Evolutionary conservation across 1,140 invertebrate species (phyloP), one percentile per base, ranked within the genome.

Genomic region (Neodiprion lecontei): DNA sequence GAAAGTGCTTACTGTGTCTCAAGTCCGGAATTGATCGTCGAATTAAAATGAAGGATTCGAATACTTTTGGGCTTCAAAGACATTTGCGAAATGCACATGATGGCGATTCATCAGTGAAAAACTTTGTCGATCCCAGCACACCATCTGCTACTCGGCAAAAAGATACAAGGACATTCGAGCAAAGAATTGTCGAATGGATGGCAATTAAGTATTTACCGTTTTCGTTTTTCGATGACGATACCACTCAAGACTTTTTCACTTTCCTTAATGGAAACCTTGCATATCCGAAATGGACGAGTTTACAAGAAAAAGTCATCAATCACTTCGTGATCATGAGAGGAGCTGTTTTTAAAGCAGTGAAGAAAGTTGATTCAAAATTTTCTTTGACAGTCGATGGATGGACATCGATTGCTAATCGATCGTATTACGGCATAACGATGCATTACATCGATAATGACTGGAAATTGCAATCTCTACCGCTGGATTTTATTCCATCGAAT

Each of bases 401-500:
- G 73, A 74, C 48, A 70, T 74, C 67, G 11, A 40, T 50, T 48
- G n/a, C 40, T 9, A 70, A 49, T 49, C 68, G 65, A 53, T 71
- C 69, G 4, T 75, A 71, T 66, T 75, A 71, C 23, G 67, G 67
- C 48, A 71, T 75, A 10, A 75, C 74, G 10, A 48, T 50, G 5
- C 74, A 75, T 48, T 75, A 49, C 21, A 71, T 75, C 21, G 69
- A 71, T 28, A 53, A 75, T 61, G 21, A 70, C 5, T 75, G 74
- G 74, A 61, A 49, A 7, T 78, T 28, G 17, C 17, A 21, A 21
- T 21, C 17, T 21, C 17, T 21, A 21, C 17, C 17, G 17, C 17
- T 21, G 17, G 73, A 78, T 74, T 77, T 76, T 73, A 28, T 78
- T 17, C 73, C 77, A 10, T 77, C 75, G 11, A 69, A 75, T 53